Conservation (phyloP, 2,888 invertebrate genomes). For the Marasmarcha lunaedactyla region DNA sequence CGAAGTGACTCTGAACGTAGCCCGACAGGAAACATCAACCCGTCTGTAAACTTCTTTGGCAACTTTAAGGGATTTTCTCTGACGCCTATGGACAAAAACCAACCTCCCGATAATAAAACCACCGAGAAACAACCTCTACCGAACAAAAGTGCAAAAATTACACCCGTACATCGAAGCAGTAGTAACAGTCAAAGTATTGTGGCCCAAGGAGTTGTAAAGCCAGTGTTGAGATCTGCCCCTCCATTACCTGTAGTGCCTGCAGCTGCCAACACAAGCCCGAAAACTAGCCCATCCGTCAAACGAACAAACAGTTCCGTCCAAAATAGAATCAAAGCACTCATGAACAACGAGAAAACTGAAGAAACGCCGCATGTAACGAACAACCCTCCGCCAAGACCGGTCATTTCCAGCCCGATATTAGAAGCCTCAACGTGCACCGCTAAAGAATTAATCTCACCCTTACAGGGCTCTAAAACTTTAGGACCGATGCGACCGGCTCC, state of each 20-base stretch:
- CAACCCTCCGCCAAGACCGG: slow-evolving; percentile 77
- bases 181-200: slow-evolving; percentile 46
- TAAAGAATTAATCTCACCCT: slow-evolving; percentile 76
- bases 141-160: slow-evolving; percentile 67
- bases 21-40: slow-evolving; percentile 54
- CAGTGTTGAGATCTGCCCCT: slow-evolving; percentile 72
- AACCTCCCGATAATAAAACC: slow-evolving; percentile 22
- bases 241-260: slow-evolving; percentile 72
- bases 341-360: slow-evolving; percentile 49
- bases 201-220: slow-evolving; percentile 41
- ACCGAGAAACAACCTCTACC: slow-evolving; percentile 20
- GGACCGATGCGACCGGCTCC: slow-evolving; percentile 74
- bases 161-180: slow-evolving; percentile 52
- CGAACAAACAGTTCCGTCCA: slow-evolving; percentile 50
- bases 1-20: slow-evolving; percentile 62
- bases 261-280: slow-evolving; percentile 36
- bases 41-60: slow-evolving; percentile 79
- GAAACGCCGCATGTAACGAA: slow-evolving; percentile 41
- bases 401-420: slow-evolving; percentile 85
- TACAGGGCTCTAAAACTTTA: slow-evolving; percentile 71
- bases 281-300: slow-evolving; percentile 48
- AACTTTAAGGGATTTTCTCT: slow-evolving; percentile 89
- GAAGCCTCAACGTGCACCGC: slow-evolving; percentile 86
- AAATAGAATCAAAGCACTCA: slow-evolving; percentile 54
- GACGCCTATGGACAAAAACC: slow-evolving; percentile 71